These are phyloP conservation scores for Acridotheres tristis DNA, from an alignment of 2,797 vertebrate species.

Conservation along the genomic window DNA sequence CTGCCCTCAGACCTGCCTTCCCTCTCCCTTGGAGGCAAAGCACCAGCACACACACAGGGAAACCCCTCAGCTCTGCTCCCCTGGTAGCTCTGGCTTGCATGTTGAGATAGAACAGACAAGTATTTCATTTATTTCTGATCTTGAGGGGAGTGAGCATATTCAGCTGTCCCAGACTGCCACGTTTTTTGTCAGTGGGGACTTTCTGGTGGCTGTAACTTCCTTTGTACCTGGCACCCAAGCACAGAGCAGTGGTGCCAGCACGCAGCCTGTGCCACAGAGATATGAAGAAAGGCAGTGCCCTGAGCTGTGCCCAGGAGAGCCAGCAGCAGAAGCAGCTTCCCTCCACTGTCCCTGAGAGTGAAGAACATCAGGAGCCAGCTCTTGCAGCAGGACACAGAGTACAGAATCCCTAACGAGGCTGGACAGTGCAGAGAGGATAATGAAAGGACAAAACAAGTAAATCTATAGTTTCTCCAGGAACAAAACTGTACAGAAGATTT, in stretches of 20 bases:
- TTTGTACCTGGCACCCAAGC: background rate
- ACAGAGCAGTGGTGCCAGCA: background rate
- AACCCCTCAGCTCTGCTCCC: background rate
- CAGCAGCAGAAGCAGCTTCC: background rate
- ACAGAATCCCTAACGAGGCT: background rate
- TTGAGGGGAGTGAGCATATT: background rate
- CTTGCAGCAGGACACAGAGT: fast-evolving
- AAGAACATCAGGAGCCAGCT: background rate
- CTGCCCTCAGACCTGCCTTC: background rate
- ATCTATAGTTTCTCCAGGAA: background rate
- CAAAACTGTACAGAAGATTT: background rate
- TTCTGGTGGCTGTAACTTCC: background rate
- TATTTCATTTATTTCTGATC: background rate
- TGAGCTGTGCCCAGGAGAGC: background rate
- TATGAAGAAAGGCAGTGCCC: fast-evolving
- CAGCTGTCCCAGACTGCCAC: background rate
- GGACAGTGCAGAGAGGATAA: background rate
- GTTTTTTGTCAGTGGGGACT: background rate
- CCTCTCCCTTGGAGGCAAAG: background rate
- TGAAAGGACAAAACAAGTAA: background rate
- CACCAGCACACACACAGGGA: fast-evolving
- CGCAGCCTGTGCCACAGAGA: fast-evolving
- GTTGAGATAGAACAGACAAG: background rate
- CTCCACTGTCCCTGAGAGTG: fast-evolving
- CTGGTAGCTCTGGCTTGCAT: background rate